Evolutionary conservation across 2,888 invertebrate genomes (phyloP).

Genomic region (Andricus quercusramuli): DNA sequence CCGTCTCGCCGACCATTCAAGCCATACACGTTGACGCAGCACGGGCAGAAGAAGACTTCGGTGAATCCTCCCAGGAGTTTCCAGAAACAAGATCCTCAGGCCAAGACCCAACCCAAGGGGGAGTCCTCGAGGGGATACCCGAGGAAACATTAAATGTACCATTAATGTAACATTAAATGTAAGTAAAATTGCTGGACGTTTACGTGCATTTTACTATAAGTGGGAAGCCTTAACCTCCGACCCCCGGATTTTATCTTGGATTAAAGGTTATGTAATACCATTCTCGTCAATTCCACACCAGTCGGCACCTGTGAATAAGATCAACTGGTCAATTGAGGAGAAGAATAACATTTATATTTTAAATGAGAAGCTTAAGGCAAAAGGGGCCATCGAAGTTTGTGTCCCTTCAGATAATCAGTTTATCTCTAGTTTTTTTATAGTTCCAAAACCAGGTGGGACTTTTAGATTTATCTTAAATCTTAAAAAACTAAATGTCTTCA

Average conservation of each 20-base stretch:
- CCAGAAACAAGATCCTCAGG: not conserved
- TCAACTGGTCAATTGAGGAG: not conserved
- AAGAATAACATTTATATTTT: constrained; percentile 44
- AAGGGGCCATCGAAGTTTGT: constrained; percentile 4
- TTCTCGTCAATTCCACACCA: not conserved
- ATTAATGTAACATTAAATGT: too few relatives aligned
- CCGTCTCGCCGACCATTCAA: constrained; percentile 8
- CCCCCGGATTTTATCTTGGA: constrained; percentile 36
- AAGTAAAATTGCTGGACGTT: constrained; percentile 42
- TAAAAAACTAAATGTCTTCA: constrained; percentile 38
- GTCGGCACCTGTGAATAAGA: too few relatives aligned
- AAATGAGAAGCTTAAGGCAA: not conserved
- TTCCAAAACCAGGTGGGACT: constrained; percentile 3
- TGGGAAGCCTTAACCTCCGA: constrained; percentile 43
- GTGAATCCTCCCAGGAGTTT: not conserved
- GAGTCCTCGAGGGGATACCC: not conserved
- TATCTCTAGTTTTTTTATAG: too few relatives aligned
- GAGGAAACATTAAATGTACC: not conserved
- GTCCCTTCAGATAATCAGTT: not conserved
- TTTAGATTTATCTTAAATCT: constrained; percentile 46
- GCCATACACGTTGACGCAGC: not conserved
- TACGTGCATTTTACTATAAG: constrained; percentile 1
- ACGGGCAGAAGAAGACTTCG: not conserved
- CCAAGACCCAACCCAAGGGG: too few relatives aligned
- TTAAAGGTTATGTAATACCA: constrained; percentile 43